Base-by-base conservation (phyloP, 1,140 invertebrate genomes). In the Procambarus virginalis region DNA sequence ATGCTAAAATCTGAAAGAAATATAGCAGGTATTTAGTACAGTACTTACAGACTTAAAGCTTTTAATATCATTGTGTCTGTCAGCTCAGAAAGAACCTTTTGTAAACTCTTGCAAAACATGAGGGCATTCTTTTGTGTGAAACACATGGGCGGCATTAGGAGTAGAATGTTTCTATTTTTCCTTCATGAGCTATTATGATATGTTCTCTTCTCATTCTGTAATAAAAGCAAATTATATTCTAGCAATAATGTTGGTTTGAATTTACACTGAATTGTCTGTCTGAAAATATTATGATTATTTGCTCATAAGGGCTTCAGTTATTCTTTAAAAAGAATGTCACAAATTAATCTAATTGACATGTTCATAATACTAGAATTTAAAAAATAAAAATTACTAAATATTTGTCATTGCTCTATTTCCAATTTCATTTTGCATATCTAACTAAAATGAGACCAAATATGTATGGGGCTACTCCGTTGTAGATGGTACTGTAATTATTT, bases 141-240 rank as follows among this genome's bases (percentile, higher is more conserved):
- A 68, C 88, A 89, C 88, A 89, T 89, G 45, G 88, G 88, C 8
- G 88, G 88, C 81, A 89, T 84, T 22, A 89, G 55, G 81, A 89
- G 68, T n/a, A 89, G 88, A 8, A 89, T 58, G 58, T 89, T 89
- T 17, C 81, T 75, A 34, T 60, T 10, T n/a, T 78, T n/a, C 88
- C 88, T 12, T 89, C 88, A 68, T 89, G 84, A 58, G 88, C 80
- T n/a, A 89, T 46, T 12, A 89, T 70, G 55, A 89, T 55, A 70
- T 89, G 64, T 51, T 89, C 81, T 51, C 84, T 45, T 48, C 77
- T 89, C 88, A 89, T 89, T 78, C 88, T 89, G 88, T 22, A 76
- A 84, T 12, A 20, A 83, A 60, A 76, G 34, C 0, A 34, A 34
- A 34, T 34, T 34, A 34, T 34, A 34, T 34, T 34, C 34, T 34